Evolutionary conservation across 1,140 invertebrate genomes (phyloP).

Genomic region (Antheraea pernyi): DNA sequence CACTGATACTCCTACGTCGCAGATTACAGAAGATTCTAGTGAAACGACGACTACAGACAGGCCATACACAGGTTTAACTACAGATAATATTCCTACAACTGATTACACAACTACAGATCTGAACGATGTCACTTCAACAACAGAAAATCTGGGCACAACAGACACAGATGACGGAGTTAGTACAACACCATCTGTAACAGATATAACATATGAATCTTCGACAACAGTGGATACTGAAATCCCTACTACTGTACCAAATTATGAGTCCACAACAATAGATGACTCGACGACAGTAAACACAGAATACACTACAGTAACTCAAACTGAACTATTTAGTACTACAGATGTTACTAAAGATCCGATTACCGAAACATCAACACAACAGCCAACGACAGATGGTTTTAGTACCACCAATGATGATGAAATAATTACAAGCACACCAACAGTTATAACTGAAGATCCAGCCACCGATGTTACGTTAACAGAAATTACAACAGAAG

Average conservation of each 20-base stretch:
- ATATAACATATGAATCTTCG: not conserved
- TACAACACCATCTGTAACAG: constrained; percentile 6
- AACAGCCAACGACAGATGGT: not conserved
- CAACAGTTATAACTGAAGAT: no score
- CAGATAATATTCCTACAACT: constrained; percentile 3
- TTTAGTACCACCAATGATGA: not conserved
- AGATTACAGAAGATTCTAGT: no score
- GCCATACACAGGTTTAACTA: not conserved
- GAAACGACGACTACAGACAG: constrained; percentile 3
- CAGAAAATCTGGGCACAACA: constrained; percentile 1
- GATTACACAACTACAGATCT: constrained; percentile 6
- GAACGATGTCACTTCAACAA: not conserved
- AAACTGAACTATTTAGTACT: constrained; percentile 4
- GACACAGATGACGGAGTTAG: constrained; percentile 10
- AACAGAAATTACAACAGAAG: constrained; percentile 3
- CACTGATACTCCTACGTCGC: no score
- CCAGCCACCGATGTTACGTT: constrained; percentile 2
- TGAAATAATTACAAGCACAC: not conserved
- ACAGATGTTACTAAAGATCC: not conserved
- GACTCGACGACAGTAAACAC: no score
- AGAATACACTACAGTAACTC: not conserved
- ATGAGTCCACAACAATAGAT: constrained; percentile 1
- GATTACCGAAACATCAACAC: not conserved
- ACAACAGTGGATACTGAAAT: not conserved
- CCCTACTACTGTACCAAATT: not conserved